phyloP scores from a whole-genome alignment of 2,113 vertebrate species.

The Psilopogon haemacephalus region DNA sequence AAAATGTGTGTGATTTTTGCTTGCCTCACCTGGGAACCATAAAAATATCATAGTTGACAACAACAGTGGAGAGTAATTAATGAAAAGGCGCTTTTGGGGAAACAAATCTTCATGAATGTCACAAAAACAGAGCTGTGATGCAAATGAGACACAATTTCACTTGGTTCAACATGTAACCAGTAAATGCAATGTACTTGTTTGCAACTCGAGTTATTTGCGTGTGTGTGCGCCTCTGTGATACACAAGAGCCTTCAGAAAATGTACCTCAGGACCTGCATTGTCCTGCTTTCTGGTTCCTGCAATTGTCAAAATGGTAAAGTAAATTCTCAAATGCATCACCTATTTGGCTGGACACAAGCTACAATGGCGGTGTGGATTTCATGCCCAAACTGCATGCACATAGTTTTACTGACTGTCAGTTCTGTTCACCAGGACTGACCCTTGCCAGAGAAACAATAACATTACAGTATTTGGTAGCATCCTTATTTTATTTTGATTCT shows the following conservation, averaged over 20 bases:
- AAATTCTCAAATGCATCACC: not conserved
- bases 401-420: not conserved
- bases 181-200: not conserved
- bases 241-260: not conserved
- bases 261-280: not conserved
- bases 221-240: not conserved
- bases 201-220: too few relatives aligned
- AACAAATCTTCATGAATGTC: not conserved
- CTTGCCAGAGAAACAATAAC: not conserved
- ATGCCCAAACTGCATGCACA: not conserved
- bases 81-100: not conserved
- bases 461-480: not conserved
- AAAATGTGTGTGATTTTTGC: fast-evolving
- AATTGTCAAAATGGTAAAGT: not conserved
- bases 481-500: not conserved
- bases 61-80: not conserved
- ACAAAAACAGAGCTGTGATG: not conserved
- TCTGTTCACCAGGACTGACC: not conserved
- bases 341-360: not conserved
- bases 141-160: not conserved
- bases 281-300: not conserved
- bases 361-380: not conserved
- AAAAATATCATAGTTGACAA: not conserved
- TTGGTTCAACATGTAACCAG: not conserved
- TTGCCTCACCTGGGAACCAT: not conserved